Conservation (phyloP, 2,888 invertebrate genomes). For the Machimus rusticus region DNA sequence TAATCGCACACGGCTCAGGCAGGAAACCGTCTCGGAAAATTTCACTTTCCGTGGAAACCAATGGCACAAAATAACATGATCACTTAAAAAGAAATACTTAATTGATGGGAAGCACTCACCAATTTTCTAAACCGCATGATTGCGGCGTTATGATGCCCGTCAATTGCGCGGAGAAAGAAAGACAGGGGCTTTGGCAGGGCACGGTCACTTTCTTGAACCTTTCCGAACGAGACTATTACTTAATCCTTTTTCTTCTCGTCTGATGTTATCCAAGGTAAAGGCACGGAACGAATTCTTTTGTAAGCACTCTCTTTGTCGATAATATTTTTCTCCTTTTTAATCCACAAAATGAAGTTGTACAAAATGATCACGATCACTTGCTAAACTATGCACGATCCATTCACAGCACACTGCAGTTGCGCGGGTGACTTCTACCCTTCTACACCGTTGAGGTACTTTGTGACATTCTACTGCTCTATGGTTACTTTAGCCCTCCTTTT, state of each 20-base stretch:
- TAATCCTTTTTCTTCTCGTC: neutral
- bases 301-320: constrained; percentile 2
- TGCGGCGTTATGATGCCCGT: neutral
- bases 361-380: neutral
- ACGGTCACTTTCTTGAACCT: constrained; percentile 12
- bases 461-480: neutral
- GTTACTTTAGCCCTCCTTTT: neutral
- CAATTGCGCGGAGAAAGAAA: neutral
- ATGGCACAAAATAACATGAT: neutral
- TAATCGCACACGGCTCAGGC: neutral
- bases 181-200: neutral
- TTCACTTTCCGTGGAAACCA: constrained; percentile 30
- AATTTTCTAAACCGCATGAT: constrained; percentile 34
- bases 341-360: constrained; percentile 14
- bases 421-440: neutral
- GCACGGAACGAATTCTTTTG: neutral
- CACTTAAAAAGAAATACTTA: neutral
- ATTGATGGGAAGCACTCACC: constrained; percentile 25
- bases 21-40: constrained; percentile 11
- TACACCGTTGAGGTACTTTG: neutral
- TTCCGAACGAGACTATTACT: neutral
- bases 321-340: neutral
- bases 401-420: constrained; percentile 2
- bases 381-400: constrained; percentile 24
- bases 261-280: constrained; percentile 16